Conservation (phyloP, 2,888 invertebrate genomes). For the Colletes collaris region DNA sequence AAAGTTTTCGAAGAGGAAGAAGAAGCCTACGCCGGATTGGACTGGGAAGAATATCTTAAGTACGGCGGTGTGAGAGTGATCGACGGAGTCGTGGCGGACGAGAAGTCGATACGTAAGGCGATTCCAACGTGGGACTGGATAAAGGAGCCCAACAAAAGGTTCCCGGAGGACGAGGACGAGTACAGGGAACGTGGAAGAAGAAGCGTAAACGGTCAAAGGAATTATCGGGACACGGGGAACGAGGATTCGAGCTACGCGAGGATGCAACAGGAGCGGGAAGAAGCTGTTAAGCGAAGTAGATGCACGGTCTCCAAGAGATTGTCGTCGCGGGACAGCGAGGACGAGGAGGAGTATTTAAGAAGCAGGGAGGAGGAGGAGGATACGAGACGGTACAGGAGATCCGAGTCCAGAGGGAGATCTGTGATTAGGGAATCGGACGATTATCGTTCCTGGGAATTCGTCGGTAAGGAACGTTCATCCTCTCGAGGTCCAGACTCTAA, state of each 20-base stretch:
- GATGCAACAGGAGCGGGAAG: conserved; percentile 55
- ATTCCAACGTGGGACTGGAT: conserved; percentile 33
- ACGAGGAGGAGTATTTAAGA: conserved; percentile 50
- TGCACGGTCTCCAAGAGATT: conserved; percentile 63
- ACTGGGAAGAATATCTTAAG: conserved; percentile 50
- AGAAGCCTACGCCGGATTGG: conserved; percentile 44
- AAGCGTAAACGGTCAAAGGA: conserved; percentile 64
- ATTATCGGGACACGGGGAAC: conserved; percentile 58
- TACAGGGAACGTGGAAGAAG: conserved; percentile 54
- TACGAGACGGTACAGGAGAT: conserved; percentile 42
- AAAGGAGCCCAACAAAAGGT: conserved; percentile 35
- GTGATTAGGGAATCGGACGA: conserved; percentile 66
- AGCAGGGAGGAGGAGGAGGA: conserved; percentile 45
- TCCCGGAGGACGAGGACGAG: conserved; percentile 35
- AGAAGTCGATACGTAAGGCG: conserved; percentile 48
- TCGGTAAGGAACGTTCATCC: conserved; percentile 67
- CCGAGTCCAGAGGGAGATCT: conserved; percentile 64
- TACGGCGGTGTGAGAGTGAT: not conserved
- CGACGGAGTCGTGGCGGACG: conserved; percentile 44
- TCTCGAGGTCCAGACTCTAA: conserved; percentile 66
- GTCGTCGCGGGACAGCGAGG: conserved; percentile 41
- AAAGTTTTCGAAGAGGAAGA: conserved; percentile 61
- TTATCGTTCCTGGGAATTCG: conserved; percentile 69
- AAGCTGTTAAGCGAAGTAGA: conserved; percentile 56
- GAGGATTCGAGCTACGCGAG: conserved; percentile 44